Conservation (phyloP, 2,797 vertebrate species). For the Danio jaintianensis region DNA sequence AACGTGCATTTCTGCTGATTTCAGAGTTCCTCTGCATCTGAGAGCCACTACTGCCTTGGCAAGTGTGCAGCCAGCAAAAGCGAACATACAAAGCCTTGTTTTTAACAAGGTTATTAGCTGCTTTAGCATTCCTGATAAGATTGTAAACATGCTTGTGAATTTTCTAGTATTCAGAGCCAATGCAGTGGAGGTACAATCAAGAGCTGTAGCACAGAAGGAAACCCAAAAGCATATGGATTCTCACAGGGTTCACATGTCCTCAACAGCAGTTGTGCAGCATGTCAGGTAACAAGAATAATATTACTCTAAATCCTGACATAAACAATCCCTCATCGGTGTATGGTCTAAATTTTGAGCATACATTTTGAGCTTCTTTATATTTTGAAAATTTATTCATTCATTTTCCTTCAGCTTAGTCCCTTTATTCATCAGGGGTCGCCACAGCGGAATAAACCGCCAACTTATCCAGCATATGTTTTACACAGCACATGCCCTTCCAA, state of each 20-base stretch:
- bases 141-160: constrained; percentile 56
- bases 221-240: constrained; percentile 24
- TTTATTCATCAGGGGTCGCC: no score
- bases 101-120: constrained; percentile 59
- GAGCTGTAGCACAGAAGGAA: constrained; percentile 2
- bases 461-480: no score
- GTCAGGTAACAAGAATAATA: constrained; percentile 23
- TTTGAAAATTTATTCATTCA: background rate
- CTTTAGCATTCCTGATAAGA: constrained; percentile 59
- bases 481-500: no score
- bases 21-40: constrained; percentile 50
- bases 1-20: constrained; percentile 45
- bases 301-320: background rate
- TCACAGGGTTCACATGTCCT: constrained; percentile 26
- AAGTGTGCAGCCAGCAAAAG: constrained; percentile 24
- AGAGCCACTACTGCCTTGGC: constrained; percentile 49
- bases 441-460: no score
- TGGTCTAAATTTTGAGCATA: background rate
- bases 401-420: no score
- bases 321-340: constrained; percentile 11
- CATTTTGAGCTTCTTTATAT: background rate
- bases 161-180: constrained; percentile 43
- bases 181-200: background rate
- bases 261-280: constrained; percentile 3
- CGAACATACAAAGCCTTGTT: constrained; percentile 42